Percentiles rank a stretch among this genome's conserved stretches.
Conservation (phyloP, 2,888 invertebrate species). For the Crocallis elinguaria region DNA sequence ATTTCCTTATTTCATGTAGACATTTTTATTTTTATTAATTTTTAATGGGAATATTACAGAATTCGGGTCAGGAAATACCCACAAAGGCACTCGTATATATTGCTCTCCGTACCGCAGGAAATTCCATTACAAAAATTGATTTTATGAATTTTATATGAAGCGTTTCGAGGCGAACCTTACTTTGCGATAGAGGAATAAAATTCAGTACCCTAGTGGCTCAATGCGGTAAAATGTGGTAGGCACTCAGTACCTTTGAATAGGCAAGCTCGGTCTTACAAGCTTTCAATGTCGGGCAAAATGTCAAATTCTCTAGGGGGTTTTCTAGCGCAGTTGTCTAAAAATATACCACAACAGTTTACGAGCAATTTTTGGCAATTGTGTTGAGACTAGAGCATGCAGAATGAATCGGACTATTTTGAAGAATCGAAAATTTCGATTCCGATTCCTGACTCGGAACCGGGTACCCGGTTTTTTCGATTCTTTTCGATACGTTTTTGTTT, state of each 20-base stretch:
- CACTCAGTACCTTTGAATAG: background rate
- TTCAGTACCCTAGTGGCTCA: constrained; percentile 1
- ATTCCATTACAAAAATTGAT: constrained; percentile 35
- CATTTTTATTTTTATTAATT: constrained; percentile 3
- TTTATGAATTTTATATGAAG: constrained; percentile 31
- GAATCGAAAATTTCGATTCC: too few species aligned
- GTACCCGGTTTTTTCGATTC: too few species aligned
- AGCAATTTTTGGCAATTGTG: too few species aligned
- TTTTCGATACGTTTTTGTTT: too few species aligned
- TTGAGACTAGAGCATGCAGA: too few species aligned
- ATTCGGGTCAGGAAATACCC: constrained; percentile 13
- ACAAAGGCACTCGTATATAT: constrained; percentile 22
- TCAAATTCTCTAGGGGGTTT: background rate
- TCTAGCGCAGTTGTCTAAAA: background rate
- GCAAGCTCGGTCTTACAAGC: background rate
- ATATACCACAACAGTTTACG: background rate
- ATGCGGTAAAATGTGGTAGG: background rate
- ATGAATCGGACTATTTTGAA: too few species aligned
- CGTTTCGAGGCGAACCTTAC: constrained; percentile 1
- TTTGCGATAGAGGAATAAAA: constrained; percentile 9
- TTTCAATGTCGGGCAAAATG: background rate
- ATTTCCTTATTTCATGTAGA: background rate
- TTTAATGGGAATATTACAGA: constrained; percentile 1
- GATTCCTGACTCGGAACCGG: too few species aligned
- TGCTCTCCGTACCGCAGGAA: constrained; percentile 19